A percentile compares a stretch with the other conserved stretches of the same genome.
Evolutionary conservation across 1,140 invertebrate species (phyloP).

Genomic region (Antheraea pernyi): DNA sequence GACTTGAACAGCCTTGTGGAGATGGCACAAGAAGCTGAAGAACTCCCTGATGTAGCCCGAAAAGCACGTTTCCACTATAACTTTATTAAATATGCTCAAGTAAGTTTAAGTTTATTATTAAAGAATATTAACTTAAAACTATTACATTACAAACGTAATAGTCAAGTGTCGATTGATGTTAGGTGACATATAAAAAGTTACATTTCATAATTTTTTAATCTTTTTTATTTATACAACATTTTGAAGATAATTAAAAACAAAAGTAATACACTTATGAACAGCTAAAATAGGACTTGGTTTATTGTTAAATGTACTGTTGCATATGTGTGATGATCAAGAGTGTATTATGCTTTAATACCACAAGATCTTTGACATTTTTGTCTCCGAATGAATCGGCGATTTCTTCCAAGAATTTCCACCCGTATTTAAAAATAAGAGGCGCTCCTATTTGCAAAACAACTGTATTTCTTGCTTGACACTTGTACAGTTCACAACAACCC

Average conservation of each 20-base stretch:
- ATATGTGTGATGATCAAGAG: no score
- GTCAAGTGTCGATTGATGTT: no score
- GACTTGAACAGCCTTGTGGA: slow-evolving; percentile 85
- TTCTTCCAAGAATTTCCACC: slow-evolving; percentile 80
- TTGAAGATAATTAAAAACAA: no score
- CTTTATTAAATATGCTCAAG: slow-evolving; percentile 79
- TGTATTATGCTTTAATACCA: no score
- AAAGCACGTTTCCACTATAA: slow-evolving; percentile 86
- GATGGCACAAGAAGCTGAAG: slow-evolving; percentile 80
- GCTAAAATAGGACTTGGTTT: no score
- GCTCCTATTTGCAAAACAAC: slow-evolving; percentile 86
- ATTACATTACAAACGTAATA: no score
- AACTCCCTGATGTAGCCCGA: slow-evolving; percentile 88
- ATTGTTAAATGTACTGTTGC: no score
- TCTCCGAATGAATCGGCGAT: slow-evolving; percentile 77
- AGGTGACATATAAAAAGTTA: no score
- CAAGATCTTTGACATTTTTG: slow-evolving; percentile 79
- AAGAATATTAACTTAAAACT: no score
- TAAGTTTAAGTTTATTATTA: slow-evolving; percentile 16
- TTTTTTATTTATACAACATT: no score
- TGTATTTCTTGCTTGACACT: slow-evolving; percentile 78
- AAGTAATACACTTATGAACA: no score
- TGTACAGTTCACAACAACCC: slow-evolving; percentile 81
- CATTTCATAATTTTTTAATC: no score
- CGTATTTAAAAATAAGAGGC: slow-evolving; percentile 81